Percentiles rank a stretch among this genome's conserved stretches.
phyloP scores from a whole-genome alignment of 2,888 invertebrate genomes.

The Hoplodrina blanda region DNA sequence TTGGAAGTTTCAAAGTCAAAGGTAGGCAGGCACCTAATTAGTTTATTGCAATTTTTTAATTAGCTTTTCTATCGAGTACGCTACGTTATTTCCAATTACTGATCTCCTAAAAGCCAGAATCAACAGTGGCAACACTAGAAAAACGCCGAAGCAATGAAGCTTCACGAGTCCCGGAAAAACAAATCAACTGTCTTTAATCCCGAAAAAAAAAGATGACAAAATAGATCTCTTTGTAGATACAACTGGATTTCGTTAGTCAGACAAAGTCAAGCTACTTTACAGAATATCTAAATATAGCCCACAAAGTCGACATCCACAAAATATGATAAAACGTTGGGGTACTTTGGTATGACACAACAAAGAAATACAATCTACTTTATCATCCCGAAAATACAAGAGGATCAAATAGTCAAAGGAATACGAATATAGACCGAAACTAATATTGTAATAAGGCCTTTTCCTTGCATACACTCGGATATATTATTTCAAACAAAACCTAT shows the following conservation, averaged over 20 bases:
- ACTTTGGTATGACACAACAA: constrained; percentile 53
- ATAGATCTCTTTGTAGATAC: not conserved
- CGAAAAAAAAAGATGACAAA: not conserved
- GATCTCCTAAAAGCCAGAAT: too few relatives aligned
- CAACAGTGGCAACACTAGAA: too few relatives aligned
- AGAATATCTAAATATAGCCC: constrained; percentile 6
- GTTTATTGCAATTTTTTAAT: too few relatives aligned
- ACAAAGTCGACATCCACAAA: constrained; percentile 20
- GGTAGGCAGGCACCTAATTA: too few relatives aligned
- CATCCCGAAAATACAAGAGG: constrained; percentile 58
- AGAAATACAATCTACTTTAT: constrained; percentile 65
- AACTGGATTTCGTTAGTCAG: not conserved
- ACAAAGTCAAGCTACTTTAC: constrained; percentile 6
- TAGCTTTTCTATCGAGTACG: too few relatives aligned
- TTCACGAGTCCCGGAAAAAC: too few relatives aligned
- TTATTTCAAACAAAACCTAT: constrained; percentile 76
- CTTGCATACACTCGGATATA: constrained; percentile 56
- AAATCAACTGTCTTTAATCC: too few relatives aligned
- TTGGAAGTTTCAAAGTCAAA: too few relatives aligned
- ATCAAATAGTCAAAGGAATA: constrained; percentile 65
- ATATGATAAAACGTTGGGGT: constrained; percentile 38
- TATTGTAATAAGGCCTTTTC: constrained; percentile 55
- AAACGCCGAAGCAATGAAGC: too few relatives aligned
- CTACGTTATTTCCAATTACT: too few relatives aligned
- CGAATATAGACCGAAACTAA: constrained; percentile 65